Evolutionary conservation across 2,888 invertebrate genomes (phyloP), one percentile per base, ranked within the genome.

Genomic region (Pristionchus fissidentatus): DNA sequence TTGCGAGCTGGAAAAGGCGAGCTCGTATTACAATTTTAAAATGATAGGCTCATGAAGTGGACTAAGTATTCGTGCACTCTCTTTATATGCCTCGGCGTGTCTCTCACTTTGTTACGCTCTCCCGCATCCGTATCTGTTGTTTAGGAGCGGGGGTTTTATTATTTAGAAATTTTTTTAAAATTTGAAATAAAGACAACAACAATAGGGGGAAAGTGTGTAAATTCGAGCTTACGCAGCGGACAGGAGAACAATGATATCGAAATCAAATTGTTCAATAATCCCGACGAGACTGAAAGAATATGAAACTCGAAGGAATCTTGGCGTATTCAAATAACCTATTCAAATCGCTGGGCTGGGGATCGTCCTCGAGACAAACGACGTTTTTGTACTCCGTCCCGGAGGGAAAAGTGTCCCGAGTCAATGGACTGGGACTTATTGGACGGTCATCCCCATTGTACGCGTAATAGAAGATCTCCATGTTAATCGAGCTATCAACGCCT

Each of bases 401-500:
- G 10, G 22, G 1, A 41, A 70, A 70, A 0, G 22, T 2, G 1
- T 70, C 41, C 41, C 41, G 38, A 1, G 7, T 15, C 0, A 41
- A 0, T 3, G 41, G n/a, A 3, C 1, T 5, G 10, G 4, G 5
- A 22, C 8, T n/a, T 0, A 70, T 70, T 15, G 5, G 8, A n/a
- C n/a, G 41, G 0, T 5, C 22, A n/a, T 70, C 62, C 7, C 62
- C 62, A 38, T 62, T 62, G n/a, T n/a, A n/a, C n/a, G n/a, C n/a
- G n/a, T n/a, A n/a, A n/a, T 62, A 62, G 32, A 41, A 70, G 4
- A 70, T 70, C 41, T 70, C 70, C 70, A 41, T n/a, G 38, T 10
- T 35, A 70, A 70, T n/a, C n/a, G n/a, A n/a, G n/a, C n/a, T n/a
- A 41, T 70, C 70, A 70, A 70, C 0, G 5, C 41, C 70, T 70